These are phyloP conservation scores for Lasiurus cinereus DNA, from an alignment of 2,113 vertebrate genomes.

Conservation along the genomic window DNA sequence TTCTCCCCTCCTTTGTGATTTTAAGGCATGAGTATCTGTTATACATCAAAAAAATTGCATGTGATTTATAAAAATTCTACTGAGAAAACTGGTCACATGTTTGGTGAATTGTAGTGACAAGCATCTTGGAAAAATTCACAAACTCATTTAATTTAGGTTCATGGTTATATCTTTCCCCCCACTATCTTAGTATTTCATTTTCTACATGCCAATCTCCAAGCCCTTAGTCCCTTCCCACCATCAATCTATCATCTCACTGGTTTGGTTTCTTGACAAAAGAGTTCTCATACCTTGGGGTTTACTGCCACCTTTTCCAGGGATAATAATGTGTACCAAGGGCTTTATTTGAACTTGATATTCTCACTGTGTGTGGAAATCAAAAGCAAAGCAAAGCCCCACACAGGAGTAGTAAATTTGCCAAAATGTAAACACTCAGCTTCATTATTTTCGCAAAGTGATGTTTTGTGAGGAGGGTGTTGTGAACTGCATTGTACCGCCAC, in stretches of 20 bases:
- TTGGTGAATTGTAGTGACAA: background rate
- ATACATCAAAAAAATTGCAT: background rate
- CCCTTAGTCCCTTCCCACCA: background rate
- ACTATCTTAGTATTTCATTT: background rate
- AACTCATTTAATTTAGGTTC: background rate
- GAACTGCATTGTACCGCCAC: background rate
- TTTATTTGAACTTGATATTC: background rate
- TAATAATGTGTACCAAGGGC: background rate
- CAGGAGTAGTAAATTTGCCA: background rate
- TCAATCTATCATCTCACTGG: background rate
- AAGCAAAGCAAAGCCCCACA: background rate
- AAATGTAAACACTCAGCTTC: background rate
- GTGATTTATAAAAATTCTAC: background rate
- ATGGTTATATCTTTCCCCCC: background rate
- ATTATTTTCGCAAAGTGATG: background rate
- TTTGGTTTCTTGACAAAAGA: background rate
- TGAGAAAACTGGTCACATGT: background rate
- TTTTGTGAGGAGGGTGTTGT: background rate
- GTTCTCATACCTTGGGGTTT: background rate
- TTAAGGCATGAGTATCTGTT: background rate
- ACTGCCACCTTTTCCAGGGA: background rate
- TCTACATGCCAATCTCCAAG: background rate
- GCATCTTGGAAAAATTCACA: background rate
- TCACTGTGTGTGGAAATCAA: background rate
- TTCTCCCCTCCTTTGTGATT: constrained; percentile 13